These are phyloP conservation scores for Drosophila erecta DNA, from an alignment of 1,140 invertebrate genomes.

Conservation along the genomic window DNA sequence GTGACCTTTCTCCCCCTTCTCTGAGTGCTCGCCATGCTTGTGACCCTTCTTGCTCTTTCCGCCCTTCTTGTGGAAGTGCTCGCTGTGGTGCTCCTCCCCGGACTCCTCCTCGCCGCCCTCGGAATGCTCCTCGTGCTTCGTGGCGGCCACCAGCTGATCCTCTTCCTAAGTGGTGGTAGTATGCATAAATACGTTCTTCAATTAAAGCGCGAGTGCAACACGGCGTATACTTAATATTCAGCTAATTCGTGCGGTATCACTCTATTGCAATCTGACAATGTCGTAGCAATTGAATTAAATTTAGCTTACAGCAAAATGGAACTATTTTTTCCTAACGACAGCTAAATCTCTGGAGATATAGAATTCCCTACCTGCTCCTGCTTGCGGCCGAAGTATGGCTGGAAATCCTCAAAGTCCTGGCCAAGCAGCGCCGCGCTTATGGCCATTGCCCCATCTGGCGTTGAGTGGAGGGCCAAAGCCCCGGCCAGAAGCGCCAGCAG, in stretches of 20 bases:
- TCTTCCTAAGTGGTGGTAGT: slow-evolving; percentile 1
- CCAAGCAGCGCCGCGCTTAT: slow-evolving; percentile 47
- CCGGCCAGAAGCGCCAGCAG: slow-evolving; percentile 48
- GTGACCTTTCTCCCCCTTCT: slow-evolving; percentile 88
- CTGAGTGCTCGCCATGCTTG: slow-evolving; percentile 68
- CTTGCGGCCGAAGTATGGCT: slow-evolving; percentile 28
- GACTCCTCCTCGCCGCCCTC: slow-evolving; percentile 85
- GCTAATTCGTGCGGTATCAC: no score
- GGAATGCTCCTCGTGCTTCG: slow-evolving; percentile 66
- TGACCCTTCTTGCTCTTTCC: slow-evolving; percentile 86
- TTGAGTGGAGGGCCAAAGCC: slow-evolving; percentile 52
- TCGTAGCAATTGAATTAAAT: no score
- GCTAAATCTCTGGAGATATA: background rate
- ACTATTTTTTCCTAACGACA: no score
- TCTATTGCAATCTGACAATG: no score
- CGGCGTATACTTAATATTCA: slow-evolving; percentile 3
- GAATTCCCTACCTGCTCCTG: slow-evolving; percentile 3
- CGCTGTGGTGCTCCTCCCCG: slow-evolving; percentile 86
- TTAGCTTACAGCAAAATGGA: no score
- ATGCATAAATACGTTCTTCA: background rate
- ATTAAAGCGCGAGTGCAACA: background rate
- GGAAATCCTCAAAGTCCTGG: slow-evolving; percentile 47
- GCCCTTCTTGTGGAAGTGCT: slow-evolving; percentile 86
- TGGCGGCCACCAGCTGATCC: slow-evolving; percentile 79
- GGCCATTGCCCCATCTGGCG: slow-evolving; percentile 57